phyloP scores from a whole-genome alignment of 1,140 invertebrate species.

The Tetragnatha versicolor region DNA sequence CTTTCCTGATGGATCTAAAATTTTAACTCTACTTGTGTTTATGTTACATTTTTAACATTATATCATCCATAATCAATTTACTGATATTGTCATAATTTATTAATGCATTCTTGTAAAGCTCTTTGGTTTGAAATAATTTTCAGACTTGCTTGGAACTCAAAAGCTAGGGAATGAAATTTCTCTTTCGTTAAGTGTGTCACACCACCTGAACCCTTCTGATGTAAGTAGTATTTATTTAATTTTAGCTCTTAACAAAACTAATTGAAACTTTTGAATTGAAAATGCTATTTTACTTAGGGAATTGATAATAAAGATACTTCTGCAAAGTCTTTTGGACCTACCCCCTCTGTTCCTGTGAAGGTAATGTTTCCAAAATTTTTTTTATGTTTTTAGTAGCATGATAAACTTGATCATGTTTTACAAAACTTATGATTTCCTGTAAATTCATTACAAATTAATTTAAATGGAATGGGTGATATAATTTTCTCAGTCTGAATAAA shows the following conservation, averaged over 20 bases:
- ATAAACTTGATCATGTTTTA: no score
- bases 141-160: slow-evolving; percentile 53
- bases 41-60: neutral
- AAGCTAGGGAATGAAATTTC: slow-evolving; percentile 51
- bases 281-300: neutral
- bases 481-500: no score
- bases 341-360: slow-evolving; percentile 12
- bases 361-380: no score
- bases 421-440: no score
- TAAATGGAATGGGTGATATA: no score
- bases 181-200: slow-evolving; percentile 33
- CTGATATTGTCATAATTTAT: no score
- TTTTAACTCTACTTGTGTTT: neutral
- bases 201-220: slow-evolving; percentile 28
- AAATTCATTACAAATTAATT: no score
- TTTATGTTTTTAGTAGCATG: no score
- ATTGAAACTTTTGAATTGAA: neutral
- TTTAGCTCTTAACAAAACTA: neutral
- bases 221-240: slow-evolving; percentile 17
- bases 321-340: neutral
- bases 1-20: neutral
- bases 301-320: neutral
- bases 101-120: neutral
- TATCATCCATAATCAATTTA: no score
- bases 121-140: neutral